phyloP scores from a whole-genome alignment of 2,797 vertebrate species.

The Odontamblyopus lacepedii region DNA sequence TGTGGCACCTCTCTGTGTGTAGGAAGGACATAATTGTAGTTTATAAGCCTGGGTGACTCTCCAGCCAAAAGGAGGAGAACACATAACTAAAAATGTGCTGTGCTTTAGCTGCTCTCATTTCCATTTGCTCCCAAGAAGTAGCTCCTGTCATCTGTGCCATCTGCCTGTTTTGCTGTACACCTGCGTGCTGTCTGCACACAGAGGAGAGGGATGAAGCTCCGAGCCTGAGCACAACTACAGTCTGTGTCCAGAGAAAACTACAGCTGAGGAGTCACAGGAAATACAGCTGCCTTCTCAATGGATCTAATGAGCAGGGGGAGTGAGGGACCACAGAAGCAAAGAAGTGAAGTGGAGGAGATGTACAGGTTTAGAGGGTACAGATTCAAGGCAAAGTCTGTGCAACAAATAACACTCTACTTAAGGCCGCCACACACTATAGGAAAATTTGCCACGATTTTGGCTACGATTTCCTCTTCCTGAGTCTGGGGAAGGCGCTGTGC shows the following conservation, averaged over 20 bases:
- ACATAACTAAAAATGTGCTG: conserved; percentile 30
- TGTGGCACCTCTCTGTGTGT: conserved; percentile 25
- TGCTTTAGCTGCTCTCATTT: conserved; percentile 46
- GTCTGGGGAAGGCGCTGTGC: too few species aligned
- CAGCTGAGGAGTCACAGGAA: conserved; percentile 50
- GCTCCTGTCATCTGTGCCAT: conserved; percentile 68
- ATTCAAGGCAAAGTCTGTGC: not conserved
- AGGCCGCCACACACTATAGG: too few species aligned
- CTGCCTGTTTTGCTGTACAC: conserved; percentile 70
- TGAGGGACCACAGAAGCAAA: conserved; percentile 16
- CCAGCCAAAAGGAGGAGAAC: conserved; percentile 32
- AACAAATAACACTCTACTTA: not conserved
- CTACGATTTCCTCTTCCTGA: too few species aligned
- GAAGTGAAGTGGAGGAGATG: not conserved
- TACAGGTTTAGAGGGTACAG: not conserved
- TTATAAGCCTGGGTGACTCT: conserved; percentile 30
- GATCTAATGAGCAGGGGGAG: conserved; percentile 30
- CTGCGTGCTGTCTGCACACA: conserved; percentile 61
- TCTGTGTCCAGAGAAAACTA: conserved; percentile 50
- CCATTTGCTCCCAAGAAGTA: conserved; percentile 52
- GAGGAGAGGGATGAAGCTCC: conserved; percentile 29
- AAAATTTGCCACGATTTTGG: too few species aligned
- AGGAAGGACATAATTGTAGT: conserved; percentile 23
- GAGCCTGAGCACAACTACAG: conserved; percentile 29
- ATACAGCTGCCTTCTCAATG: conserved; percentile 42